These are phyloP conservation scores for Metalampra italica DNA, from an alignment of 2,888 invertebrate species.

Conservation along the genomic window DNA sequence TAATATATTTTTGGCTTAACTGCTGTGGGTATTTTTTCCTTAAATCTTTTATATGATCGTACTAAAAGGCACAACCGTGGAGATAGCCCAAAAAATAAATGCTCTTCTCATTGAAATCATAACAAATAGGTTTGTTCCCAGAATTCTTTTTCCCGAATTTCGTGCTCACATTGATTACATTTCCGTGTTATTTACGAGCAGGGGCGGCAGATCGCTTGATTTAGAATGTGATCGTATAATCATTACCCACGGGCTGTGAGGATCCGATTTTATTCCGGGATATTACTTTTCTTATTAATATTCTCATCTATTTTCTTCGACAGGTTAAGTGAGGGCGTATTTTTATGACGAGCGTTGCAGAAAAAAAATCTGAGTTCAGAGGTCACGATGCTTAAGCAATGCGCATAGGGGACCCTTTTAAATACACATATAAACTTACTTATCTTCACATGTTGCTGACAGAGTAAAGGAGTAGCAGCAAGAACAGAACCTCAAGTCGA, in stretches of 20 bases:
- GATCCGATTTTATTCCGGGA: not conserved
- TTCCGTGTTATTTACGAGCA: constrained; percentile 14
- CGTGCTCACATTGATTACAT: constrained; percentile 1
- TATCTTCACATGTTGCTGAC: no score
- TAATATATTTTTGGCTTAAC: no score
- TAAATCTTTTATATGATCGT: no score
- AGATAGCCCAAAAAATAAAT: not conserved
- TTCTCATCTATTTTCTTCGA: not conserved
- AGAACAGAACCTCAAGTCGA: no score
- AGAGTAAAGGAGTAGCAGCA: no score
- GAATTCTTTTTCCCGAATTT: not conserved
- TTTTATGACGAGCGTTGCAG: not conserved
- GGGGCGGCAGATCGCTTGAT: constrained; percentile 14
- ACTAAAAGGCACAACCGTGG: no score
- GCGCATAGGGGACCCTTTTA: no score
- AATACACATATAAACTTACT: no score
- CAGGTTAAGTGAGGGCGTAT: not conserved
- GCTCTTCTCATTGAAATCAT: not conserved
- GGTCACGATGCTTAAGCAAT: no score
- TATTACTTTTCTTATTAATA: constrained; percentile 6
- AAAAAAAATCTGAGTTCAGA: no score
- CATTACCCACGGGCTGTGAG: constrained; percentile 15
- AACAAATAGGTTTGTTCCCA: not conserved
- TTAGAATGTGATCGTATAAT: constrained; percentile 22
- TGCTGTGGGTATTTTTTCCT: no score